These are phyloP conservation scores for Pachypeltis micranthus DNA, from an alignment of 1,140 invertebrate species.

Conservation along the genomic window DNA sequence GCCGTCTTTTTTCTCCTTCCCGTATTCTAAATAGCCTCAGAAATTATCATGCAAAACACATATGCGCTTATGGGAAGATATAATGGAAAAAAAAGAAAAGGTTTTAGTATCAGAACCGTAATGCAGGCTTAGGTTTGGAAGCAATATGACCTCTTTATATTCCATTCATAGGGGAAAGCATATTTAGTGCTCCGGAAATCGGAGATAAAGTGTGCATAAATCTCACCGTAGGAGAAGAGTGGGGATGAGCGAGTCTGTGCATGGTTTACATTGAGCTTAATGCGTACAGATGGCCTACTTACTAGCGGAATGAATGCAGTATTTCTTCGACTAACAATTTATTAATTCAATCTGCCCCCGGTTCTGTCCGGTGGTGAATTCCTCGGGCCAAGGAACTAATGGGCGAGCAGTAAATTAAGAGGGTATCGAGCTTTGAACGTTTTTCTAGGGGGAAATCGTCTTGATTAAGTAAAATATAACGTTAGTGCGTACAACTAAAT, in stretches of 20 bases:
- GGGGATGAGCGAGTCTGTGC: not conserved
- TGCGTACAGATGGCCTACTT: slow-evolving; percentile 5
- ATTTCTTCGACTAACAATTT: not conserved
- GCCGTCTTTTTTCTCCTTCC: no score
- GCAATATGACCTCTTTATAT: slow-evolving; percentile 4
- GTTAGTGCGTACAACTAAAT: no score
- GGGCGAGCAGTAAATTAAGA: no score
- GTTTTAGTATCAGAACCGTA: not conserved
- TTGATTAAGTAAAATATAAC: no score
- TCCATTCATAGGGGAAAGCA: not conserved
- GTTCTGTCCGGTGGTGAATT: not conserved
- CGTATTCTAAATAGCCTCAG: no score
- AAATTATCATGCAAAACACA: not conserved
- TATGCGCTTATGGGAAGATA: not conserved
- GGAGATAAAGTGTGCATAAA: slow-evolving; percentile 6
- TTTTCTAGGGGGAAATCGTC: no score
- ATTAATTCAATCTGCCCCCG: not conserved
- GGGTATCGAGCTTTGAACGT: no score
- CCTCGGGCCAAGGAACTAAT: no score
- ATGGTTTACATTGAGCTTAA: not conserved
- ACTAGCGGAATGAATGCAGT: not conserved
- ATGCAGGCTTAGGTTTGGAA: not conserved
- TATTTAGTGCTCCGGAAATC: not conserved
- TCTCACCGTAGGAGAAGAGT: not conserved
- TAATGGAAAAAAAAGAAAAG: not conserved